Conservation (phyloP, 2,797 vertebrate genomes). For the Semaprochilodus insignis region DNA sequence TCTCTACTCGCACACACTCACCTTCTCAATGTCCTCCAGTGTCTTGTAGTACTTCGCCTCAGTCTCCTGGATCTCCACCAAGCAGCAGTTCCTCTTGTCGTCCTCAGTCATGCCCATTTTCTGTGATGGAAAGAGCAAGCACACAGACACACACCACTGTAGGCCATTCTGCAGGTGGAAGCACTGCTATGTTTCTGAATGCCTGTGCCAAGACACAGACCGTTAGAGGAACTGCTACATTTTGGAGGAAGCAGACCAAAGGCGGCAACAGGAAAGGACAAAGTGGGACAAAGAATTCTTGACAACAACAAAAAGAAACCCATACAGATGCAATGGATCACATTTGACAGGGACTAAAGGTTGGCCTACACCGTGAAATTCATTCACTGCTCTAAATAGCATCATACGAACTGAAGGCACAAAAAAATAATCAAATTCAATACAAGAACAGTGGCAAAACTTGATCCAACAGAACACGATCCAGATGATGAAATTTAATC, state of each 20-base stretch:
- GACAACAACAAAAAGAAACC: slow-evolving; percentile 14
- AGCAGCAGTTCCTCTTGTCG: slow-evolving; percentile 96
- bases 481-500: slow-evolving; percentile 40
- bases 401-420: neutral
- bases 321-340: slow-evolving; percentile 30
- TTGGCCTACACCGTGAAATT: neutral
- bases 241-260: slow-evolving; percentile 40
- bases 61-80: slow-evolving; percentile 96
- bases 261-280: slow-evolving; percentile 33
- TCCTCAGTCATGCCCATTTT: slow-evolving; percentile 99
- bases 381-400: slow-evolving; percentile 9
- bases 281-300: slow-evolving; percentile 18
- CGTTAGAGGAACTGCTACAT: slow-evolving; percentile 24
- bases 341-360: slow-evolving; percentile 27
- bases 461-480: slow-evolving; percentile 38
- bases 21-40: slow-evolving; percentile 96
- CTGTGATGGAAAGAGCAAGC: slow-evolving; percentile 69
- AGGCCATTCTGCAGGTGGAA: slow-evolving; percentile 20
- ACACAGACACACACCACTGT: slow-evolving; percentile 42
- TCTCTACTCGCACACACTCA: slow-evolving; percentile 51
- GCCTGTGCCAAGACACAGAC: neutral
- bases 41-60: slow-evolving; percentile 98
- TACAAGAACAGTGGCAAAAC: slow-evolving; percentile 27
- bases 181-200: neutral
- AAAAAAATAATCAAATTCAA: slow-evolving; percentile 28